Base-by-base conservation (phyloP, 2,113 vertebrate species). In the Pagrus major region DNA sequence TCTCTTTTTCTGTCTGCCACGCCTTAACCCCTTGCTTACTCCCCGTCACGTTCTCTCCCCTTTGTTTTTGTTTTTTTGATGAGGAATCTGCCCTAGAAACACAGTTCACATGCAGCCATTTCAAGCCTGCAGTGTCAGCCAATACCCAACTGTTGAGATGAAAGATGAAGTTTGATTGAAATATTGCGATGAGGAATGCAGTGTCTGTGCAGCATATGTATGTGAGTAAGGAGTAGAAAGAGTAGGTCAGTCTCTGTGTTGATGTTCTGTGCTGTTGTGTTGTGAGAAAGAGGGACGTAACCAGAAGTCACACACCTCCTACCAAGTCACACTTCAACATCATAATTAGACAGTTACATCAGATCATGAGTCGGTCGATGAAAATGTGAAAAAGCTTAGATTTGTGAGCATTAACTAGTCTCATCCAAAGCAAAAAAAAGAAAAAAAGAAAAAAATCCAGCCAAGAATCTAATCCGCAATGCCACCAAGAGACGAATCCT, bases 291-390 rank as follows among this genome's bases (percentile, higher is more conserved):
- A 89, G 76, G 78, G 41, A 61, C 69, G 27, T 21, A 16, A 20
- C 76, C 73, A 78, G 87, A 81, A 86, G 81, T 85, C 82, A 80
- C 59, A 77, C 82, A 71, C 84, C 85, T 87, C 85, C 86, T 85
- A n/a, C 80, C 15, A 81, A 88, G 80, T 88, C 87, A 85, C 69
- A 65, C 77, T 76, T 71, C 76, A 23, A 55, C 49, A 69, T 84
- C 71, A 72, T 76, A 81, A 87, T 83, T 61, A 80, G 69, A 87
- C 5, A 52, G 51, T 54, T 76, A 69, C 79, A 83, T 86, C 88
- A 76, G 58, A 81, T 86, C 41, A 37, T 71, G 63, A 78, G 76
- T 86, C 41, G 31, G 80, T 58, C 47, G 54, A 83, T 65, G 72
- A 61, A 74, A 79, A 77, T 27, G 52, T 65, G 55, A 56, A 52